phyloP scores from a whole-genome alignment of 2,797 vertebrate genomes.

The Falco concolor region DNA sequence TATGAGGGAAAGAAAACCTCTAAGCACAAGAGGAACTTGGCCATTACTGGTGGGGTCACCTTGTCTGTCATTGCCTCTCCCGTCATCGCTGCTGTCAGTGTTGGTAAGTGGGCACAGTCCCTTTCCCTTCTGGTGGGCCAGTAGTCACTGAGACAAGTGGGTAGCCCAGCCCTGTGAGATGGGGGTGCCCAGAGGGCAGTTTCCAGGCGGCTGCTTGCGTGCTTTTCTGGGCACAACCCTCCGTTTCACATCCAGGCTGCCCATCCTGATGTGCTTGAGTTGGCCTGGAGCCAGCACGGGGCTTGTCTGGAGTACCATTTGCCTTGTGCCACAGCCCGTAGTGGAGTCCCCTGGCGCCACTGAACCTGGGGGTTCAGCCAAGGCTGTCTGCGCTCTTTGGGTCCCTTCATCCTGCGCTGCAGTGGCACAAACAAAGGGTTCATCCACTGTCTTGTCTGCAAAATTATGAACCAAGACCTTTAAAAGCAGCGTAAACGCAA shows the following conservation, averaged over 20 bases:
- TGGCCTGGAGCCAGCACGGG: not conserved
- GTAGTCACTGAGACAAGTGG: not conserved
- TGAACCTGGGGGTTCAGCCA: not conserved
- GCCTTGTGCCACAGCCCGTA: not conserved
- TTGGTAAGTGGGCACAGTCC: slow-evolving; percentile 79
- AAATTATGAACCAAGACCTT: not conserved
- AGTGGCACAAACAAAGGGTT: not conserved
- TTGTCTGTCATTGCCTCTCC: slow-evolving; percentile 95
- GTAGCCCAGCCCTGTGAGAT: not conserved
- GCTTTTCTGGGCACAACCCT: not conserved
- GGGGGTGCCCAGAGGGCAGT: not conserved
- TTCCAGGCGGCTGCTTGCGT: not conserved
- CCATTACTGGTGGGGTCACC: slow-evolving; percentile 95
- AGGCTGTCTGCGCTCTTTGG: not conserved
- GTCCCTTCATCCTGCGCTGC: not conserved
- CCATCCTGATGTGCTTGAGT: fast-evolving
- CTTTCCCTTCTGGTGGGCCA: not conserved
- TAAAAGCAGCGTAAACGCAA: not conserved
- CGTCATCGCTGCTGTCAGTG: slow-evolving; percentile 97
- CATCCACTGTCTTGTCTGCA: not conserved
- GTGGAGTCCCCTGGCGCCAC: not conserved
- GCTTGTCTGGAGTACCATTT: not conserved
- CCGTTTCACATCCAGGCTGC: not conserved
- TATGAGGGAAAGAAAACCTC: slow-evolving; percentile 95
- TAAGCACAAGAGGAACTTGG: slow-evolving; percentile 93